A percentile compares a stretch with the other conserved stretches of the same genome.
phyloP scores from a whole-genome alignment of 2,113 vertebrate genomes.

The Connochaetes taurinus region DNA sequence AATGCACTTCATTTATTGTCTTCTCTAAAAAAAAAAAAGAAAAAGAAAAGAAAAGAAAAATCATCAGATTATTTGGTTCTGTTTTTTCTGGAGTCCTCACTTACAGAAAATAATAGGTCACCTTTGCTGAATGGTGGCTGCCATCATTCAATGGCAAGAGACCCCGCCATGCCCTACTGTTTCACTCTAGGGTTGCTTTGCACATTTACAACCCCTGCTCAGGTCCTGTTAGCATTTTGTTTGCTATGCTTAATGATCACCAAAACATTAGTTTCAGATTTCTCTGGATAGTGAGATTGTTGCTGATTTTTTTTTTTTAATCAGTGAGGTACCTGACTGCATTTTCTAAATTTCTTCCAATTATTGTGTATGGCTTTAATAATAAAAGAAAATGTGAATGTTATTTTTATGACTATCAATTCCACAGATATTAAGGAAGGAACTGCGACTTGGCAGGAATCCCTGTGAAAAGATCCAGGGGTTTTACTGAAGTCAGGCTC shows the following conservation, averaged over 20 bases:
- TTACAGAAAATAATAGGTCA: background rate
- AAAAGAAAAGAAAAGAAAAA: too few relatives aligned
- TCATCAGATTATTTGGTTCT: background rate
- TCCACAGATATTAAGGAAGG: conserved; percentile 38
- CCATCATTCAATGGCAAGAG: background rate
- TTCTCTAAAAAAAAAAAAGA: too few relatives aligned
- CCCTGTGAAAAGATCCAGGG: conserved; percentile 43
- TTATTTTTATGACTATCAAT: conserved; percentile 51
- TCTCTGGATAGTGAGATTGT: background rate
- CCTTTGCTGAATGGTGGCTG: background rate
- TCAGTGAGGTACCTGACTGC: background rate
- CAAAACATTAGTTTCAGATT: background rate
- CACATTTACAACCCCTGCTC: background rate
- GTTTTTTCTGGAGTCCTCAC: background rate
- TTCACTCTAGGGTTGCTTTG: background rate
- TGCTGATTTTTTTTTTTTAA: background rate
- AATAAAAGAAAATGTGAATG: conserved; percentile 3
- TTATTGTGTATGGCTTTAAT: background rate
- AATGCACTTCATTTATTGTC: background rate
- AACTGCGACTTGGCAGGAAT: conserved; percentile 40
- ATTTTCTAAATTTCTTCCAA: conserved; percentile 16
- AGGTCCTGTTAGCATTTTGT: background rate
- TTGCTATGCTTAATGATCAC: background rate
- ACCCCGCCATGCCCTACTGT: fast-evolving
- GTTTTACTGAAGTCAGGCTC: conserved; percentile 48